A percentile compares a stretch with the other conserved stretches of the same genome.
Conservation (phyloP, 2,113 vertebrate genomes). For the Hymenochirus boettgeri region DNA sequence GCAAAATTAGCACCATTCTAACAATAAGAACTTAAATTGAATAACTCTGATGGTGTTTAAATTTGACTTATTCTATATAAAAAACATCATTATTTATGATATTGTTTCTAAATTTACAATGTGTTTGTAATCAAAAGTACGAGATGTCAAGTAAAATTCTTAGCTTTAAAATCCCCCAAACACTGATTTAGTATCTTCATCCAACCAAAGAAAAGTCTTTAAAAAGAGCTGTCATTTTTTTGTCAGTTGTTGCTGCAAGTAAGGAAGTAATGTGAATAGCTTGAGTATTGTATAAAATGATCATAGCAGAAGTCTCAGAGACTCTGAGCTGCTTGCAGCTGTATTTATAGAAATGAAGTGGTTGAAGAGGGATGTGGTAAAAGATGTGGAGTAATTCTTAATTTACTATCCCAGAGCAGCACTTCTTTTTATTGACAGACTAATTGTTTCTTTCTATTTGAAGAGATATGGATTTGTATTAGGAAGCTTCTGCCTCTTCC, state of each 20-base stretch:
- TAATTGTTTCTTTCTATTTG: slow-evolving; percentile 25
- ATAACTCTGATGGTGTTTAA: too few species aligned
- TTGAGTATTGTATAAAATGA: not conserved
- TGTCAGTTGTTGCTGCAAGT: not conserved
- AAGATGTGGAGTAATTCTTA: slow-evolving; percentile 3
- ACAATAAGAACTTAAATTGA: too few species aligned
- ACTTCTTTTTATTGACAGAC: slow-evolving; percentile 16
- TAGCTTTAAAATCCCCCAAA: too few species aligned
- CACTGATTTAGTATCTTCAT: too few species aligned
- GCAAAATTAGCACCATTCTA: too few species aligned
- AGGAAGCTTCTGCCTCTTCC: not conserved
- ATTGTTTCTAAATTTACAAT: too few species aligned
- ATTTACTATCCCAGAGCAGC: slow-evolving; percentile 21
- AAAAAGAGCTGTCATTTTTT: not conserved
- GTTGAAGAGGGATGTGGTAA: slow-evolving; percentile 12
- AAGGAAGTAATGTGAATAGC: not conserved
- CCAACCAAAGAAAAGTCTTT: too few species aligned
- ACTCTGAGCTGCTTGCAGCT: not conserved
- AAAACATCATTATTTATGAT: too few species aligned
- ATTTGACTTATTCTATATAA: too few species aligned
- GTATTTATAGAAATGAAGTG: slow-evolving; percentile 1
- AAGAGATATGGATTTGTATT: slow-evolving; percentile 24
- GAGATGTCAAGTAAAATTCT: too few species aligned
- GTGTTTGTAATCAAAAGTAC: too few species aligned
- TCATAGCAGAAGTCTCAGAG: not conserved